Conservation (phyloP, 2,888 invertebrate genomes). For the Erebia palarica region DNA sequence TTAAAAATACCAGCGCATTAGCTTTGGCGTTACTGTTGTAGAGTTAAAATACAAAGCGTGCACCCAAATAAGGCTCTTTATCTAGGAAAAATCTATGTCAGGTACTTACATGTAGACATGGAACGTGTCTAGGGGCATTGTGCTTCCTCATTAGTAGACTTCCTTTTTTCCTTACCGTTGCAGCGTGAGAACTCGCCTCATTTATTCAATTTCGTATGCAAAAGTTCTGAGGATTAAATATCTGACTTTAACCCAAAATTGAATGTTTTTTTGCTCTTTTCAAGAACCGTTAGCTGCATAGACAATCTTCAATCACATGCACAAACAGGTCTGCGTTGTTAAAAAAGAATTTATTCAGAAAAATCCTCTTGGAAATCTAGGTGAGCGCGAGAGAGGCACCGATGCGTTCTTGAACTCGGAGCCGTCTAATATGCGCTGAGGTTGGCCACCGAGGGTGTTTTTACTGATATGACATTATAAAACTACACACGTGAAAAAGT, state of each 20-base stretch:
- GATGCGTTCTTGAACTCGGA: too few relatives aligned
- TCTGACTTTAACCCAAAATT: neutral
- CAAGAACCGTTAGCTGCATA: too few relatives aligned
- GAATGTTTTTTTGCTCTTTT: too few relatives aligned
- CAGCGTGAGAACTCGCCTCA: constrained; percentile 13
- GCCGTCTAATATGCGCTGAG: too few relatives aligned
- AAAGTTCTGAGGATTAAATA: neutral
- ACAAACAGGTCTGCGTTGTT: too few relatives aligned
- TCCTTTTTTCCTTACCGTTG: constrained; percentile 27
- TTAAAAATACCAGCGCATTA: neutral
- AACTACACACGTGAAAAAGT: too few relatives aligned
- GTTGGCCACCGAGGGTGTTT: too few relatives aligned
- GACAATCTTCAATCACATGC: too few relatives aligned
- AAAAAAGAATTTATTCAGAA: too few relatives aligned
- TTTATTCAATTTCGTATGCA: constrained; percentile 4
- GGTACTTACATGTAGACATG: constrained; percentile 23
- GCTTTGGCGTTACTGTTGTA: neutral
- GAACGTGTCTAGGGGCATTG: constrained; percentile 32
- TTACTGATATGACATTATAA: too few relatives aligned
- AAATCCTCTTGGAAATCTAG: too few relatives aligned
- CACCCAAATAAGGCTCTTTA: constrained; percentile 24
- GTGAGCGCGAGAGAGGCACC: too few relatives aligned
- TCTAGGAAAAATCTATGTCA: constrained; percentile 35
- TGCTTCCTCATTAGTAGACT: constrained; percentile 33
- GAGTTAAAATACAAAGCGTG: constrained; percentile 8